Conservation (phyloP, 2,797 vertebrate species). For the Distichodus sexfasciatus region DNA sequence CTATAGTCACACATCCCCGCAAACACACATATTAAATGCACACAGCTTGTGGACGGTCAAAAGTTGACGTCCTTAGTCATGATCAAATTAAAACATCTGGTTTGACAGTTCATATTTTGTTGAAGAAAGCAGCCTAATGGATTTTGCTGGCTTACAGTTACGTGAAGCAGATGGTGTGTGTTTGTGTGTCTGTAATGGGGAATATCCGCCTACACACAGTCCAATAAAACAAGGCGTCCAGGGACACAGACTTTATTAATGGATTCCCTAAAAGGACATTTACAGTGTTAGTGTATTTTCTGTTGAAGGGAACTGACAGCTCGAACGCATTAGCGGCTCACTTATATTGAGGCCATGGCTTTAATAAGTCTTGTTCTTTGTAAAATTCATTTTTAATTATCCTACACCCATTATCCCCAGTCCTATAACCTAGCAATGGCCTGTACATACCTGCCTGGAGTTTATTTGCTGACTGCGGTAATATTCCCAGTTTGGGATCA, state of each 20-base stretch:
- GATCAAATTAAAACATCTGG: neutral
- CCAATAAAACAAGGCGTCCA: neutral
- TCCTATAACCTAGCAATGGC: no score
- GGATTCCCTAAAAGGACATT: slow-evolving; percentile 1
- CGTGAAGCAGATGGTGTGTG: neutral
- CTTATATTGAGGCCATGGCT: neutral
- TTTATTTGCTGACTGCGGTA: no score
- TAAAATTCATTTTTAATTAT: neutral
- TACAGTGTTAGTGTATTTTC: neutral
- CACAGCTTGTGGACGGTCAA: neutral
- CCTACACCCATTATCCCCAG: no score
- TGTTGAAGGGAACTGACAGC: neutral
- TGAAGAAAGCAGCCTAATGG: slow-evolving; percentile 1
- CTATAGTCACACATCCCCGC: slow-evolving; percentile 49
- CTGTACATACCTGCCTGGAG: no score
- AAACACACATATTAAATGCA: slow-evolving; percentile 21
- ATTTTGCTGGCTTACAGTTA: neutral
- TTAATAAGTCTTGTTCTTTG: neutral
- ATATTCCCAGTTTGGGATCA: no score
- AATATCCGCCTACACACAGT: neutral
- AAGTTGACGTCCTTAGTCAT: neutral
- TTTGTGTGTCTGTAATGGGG: no score
- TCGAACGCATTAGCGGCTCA: neutral
- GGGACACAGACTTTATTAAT: slow-evolving; percentile 4
- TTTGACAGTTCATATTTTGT: neutral